Base-by-base conservation (phyloP, 2,797 vertebrate genomes). In the Chaenodraco wilsoni region DNA sequence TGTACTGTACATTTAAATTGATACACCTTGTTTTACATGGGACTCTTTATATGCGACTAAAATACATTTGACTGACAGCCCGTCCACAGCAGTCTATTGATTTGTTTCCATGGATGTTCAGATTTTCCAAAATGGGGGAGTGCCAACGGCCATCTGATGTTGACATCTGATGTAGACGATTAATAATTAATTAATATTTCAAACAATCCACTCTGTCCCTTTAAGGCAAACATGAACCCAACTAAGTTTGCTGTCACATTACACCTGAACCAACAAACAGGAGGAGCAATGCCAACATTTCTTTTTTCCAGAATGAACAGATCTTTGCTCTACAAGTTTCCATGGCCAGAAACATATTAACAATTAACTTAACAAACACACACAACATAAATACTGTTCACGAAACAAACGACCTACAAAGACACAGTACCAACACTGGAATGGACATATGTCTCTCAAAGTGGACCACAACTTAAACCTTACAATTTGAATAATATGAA, bases 181-280 rank as follows among this genome's bases (percentile, higher is more conserved):
- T 37, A 37, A 37, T 37, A 37, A 7, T 7, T 19, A 19, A 19
- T 19, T 19, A 19, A 19, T 9, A 37, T 37, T 9, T 37, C 33
- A 37, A 37, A 37, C 8, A 37, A 37, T 37, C 33, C 33, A 9
- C 33, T 37, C 33, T 9, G 2, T 37, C 33, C 33, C 33, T 37
- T 37, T 37, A 37, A 37, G 33, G 33, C 48, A 48, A 1, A 40
- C 3, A 10, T 17, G 16, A 54, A 45, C 6, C 16, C 10, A 6
- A 60, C 43, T 41, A 33, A 56, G 49, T 43, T 43, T 63, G 49
- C 52, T 8, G 3, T 6, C 52, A 46, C 23, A 11, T 8, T 12
- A 15, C 63, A 75, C 41, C 69, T 58, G 61, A 71, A 78, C 19
- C 40, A 45, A 76, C 49, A 65, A 73, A 55, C 19, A 43, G 21